Evolutionary conservation across 2,888 invertebrate genomes (phyloP), one percentile per base, ranked within the genome.

Genomic region (Cetonia aurata): DNA sequence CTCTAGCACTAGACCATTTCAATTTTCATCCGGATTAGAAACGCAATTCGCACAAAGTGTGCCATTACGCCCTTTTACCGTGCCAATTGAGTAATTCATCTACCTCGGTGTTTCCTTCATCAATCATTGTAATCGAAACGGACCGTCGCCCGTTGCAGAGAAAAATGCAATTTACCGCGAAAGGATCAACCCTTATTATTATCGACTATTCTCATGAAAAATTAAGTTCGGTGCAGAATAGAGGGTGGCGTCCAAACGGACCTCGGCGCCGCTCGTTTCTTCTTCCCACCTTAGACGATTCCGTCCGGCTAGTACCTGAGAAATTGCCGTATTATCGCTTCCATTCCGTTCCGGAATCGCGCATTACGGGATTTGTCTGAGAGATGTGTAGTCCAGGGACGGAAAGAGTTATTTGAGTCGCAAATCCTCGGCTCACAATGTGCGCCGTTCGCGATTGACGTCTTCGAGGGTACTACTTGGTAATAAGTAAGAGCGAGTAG

Each of bases 261-360:
- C 17, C 13, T 9, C 12, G 50, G 33, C 15, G 13, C 31, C 10
- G 62, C 48, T 48, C 48, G 48, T 62, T 62, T 62, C 4, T 25
- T 25, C 25, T 25, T 25, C 48, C 33, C 25, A 33, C 19, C 31
- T 33, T 13, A 48, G 48, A 48, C 33, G 48, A 62, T 62, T 62
- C 48, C 48, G 4, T 15, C 48, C 31, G 31, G 62, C 31, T 48
- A 62, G 62, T 48, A 62, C 62, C 62, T 62, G 62, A 62, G 62
- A 62, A 62, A 62, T 62, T 50, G 62, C 62, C 13, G 62, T 48
- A 62, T 62, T 62, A 62, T 62, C 62, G 62, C 62, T 17, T 48
- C 62, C 62, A 62, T 62, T 62, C 33, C 62, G 37, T 12, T 6
- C 62, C 62, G 62, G 46, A 62, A 62, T 62, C 48, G 48, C 33